Percentiles rank a stretch among this genome's conserved stretches.
Evolutionary conservation across 2,797 vertebrate genomes (phyloP).

Genomic region (Microchirus variegatus): DNA sequence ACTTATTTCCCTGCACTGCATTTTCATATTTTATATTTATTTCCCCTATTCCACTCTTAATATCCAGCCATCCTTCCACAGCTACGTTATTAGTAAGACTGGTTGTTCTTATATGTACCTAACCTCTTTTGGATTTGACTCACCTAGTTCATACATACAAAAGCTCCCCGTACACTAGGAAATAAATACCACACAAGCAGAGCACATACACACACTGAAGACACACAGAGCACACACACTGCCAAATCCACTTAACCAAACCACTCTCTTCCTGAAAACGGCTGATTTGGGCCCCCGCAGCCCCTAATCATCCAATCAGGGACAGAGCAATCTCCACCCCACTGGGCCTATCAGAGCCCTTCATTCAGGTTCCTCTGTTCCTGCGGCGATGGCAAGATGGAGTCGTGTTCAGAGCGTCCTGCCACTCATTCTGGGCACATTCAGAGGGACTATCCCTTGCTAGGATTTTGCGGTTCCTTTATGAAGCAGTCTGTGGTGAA

Average conservation of each 20-base stretch:
- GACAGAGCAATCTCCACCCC: constrained; percentile 90
- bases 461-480: constrained; percentile 65
- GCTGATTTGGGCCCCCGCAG: constrained; percentile 91
- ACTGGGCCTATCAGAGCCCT: constrained; percentile 84
- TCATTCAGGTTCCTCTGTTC: constrained; percentile 84
- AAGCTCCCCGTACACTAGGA: constrained; percentile 23
- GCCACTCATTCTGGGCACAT: constrained; percentile 67
- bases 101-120: constrained; percentile 35
- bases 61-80: constrained; percentile 4
- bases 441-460: constrained; percentile 55
- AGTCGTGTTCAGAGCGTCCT: constrained; percentile 76
- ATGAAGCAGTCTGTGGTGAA: constrained; percentile 42
- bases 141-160: constrained; percentile 15
- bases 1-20: not conserved
- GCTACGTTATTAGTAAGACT: not conserved
- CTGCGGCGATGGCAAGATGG: constrained; percentile 68
- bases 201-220: constrained; percentile 62
- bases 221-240: constrained; percentile 70
- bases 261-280: constrained; percentile 88
- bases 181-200: constrained; percentile 31
- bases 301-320: constrained; percentile 95
- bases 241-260: constrained; percentile 91
- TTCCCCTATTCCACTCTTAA: not conserved
- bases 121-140: constrained; percentile 23
- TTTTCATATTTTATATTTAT: not conserved